Evolutionary conservation across 1,140 invertebrate species (phyloP).

Genomic region (Atta colombica): DNA sequence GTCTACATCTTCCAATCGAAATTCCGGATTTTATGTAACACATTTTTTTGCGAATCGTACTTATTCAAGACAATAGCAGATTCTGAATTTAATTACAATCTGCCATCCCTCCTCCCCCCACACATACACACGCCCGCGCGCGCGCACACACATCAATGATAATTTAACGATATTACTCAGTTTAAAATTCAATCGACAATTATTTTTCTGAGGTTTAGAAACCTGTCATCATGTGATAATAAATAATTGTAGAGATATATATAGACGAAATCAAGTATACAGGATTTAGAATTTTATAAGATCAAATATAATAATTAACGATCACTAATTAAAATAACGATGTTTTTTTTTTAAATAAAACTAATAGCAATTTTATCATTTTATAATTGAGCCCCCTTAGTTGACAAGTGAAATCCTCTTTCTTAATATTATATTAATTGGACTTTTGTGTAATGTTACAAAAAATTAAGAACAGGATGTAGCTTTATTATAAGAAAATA

Average conservation of each 20-base stretch:
- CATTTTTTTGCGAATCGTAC: slow-evolving; percentile 3
- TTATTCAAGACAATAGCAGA: not conserved
- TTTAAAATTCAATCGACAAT: not conserved
- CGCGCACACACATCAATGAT: not conserved
- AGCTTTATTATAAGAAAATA: too few species aligned
- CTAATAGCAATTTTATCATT: not conserved
- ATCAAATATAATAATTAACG: not conserved
- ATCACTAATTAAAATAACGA: not conserved
- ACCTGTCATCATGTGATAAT: not conserved
- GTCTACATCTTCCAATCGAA: not conserved
- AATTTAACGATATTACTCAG: not conserved
- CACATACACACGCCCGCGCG: not conserved
- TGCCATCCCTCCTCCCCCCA: not conserved
- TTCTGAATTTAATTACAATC: not conserved
- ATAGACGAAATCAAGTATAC: not conserved
- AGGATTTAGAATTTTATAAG: not conserved
- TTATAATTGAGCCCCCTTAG: too few species aligned
- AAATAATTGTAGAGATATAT: not conserved
- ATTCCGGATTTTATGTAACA: not conserved
- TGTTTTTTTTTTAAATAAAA: slow-evolving; percentile 9
- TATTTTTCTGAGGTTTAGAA: not conserved
- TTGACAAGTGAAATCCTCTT: too few species aligned
- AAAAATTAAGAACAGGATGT: too few species aligned
- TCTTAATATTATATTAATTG: too few species aligned
- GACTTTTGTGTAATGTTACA: too few species aligned